Conservation (phyloP, 2,113 vertebrate species). For the Rhodinocichla rosea region DNA sequence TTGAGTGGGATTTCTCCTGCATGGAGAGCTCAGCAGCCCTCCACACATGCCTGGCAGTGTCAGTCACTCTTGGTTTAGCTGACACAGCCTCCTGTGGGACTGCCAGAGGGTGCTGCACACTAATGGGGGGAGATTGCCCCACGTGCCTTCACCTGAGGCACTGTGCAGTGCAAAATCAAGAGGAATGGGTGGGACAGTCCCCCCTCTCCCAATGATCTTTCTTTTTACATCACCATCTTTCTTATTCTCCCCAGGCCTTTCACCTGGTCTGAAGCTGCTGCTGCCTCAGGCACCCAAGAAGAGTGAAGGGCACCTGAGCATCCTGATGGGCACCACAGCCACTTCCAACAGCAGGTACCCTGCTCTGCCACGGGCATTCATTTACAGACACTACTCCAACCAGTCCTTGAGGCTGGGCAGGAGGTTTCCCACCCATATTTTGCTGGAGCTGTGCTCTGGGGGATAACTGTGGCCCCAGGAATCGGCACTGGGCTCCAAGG, state of each 20-base stretch:
- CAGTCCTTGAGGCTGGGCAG: neutral
- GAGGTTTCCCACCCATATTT: neutral
- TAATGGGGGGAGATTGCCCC: neutral
- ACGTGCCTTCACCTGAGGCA: neutral
- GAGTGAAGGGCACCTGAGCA: neutral
- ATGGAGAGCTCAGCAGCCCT: neutral
- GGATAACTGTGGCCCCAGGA: neutral
- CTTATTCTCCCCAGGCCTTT: neutral
- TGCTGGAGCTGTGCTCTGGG: neutral
- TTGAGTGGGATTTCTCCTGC: constrained; percentile 29
- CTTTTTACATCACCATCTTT: neutral
- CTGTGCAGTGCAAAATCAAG: neutral
- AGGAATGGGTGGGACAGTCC: neutral
- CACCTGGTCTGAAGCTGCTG: neutral
- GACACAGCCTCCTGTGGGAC: neutral
- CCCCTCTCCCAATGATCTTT: neutral
- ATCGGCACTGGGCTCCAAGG: neutral
- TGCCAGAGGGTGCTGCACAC: neutral
- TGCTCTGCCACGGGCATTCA: neutral
- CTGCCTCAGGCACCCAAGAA: neutral
- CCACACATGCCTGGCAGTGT: neutral
- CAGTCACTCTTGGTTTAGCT: constrained; percentile 5
- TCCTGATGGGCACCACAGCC: neutral
- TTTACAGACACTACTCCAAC: neutral
- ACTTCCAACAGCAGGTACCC: neutral